These are phyloP conservation scores for Pectinophora gossypiella DNA, from an alignment of 1,140 invertebrate genomes.

Conservation along the genomic window DNA sequence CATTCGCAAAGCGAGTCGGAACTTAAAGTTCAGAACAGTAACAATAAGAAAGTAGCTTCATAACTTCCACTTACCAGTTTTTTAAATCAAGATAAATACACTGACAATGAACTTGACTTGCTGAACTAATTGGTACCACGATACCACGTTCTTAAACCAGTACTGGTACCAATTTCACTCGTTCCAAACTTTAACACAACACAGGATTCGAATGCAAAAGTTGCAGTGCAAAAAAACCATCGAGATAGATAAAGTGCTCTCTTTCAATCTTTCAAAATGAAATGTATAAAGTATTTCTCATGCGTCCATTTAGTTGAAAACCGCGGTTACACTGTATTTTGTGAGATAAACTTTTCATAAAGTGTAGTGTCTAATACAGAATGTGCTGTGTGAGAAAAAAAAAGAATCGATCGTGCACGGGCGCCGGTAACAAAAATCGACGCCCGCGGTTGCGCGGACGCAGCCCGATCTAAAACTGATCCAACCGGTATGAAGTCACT, in stretches of 20 bases:
- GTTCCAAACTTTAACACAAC: conserved; percentile 29
- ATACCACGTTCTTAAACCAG: conserved; percentile 22
- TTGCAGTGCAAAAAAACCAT: conserved; percentile 29
- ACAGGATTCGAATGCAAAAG: conserved; percentile 32
- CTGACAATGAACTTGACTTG: conserved; percentile 45
- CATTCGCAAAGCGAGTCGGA: not conserved
- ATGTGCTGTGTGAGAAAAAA: conserved; percentile 18
- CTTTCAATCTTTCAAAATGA: conserved; percentile 1
- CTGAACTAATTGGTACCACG: conserved; percentile 2
- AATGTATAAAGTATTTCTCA: not conserved
- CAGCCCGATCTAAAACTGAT: conserved; percentile 59
- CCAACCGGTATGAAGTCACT: conserved; percentile 58
- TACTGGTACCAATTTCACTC: conserved; percentile 40
- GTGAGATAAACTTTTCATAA: not conserved
- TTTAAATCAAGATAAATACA: conserved; percentile 40
- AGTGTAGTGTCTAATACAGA: not conserved
- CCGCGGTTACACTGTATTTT: not conserved
- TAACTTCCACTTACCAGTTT: conserved; percentile 52
- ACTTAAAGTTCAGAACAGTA: conserved; percentile 7
- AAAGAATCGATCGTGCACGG: conserved; percentile 31
- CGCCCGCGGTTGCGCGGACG: conserved; percentile 38
- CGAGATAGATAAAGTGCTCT: conserved; percentile 3
- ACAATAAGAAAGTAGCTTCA: conserved; percentile 43
- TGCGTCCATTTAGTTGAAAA: not conserved
- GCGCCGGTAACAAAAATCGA: conserved; percentile 4